Evolutionary conservation across 2,797 vertebrate genomes (phyloP).

Genomic region (Pangasius djambal): DNA sequence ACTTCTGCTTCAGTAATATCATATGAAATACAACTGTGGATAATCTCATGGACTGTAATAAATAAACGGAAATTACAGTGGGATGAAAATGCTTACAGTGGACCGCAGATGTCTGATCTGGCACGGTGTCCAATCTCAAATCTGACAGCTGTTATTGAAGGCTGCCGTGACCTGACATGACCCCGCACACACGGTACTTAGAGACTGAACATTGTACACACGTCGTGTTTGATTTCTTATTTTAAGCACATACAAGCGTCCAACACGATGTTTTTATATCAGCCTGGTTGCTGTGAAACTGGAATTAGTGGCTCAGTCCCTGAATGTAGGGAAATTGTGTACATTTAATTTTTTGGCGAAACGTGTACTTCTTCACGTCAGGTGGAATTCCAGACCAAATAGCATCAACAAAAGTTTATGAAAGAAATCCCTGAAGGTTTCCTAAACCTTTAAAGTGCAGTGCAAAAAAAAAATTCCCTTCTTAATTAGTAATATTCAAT

Average conservation of each 20-base stretch:
- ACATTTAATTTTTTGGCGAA: neutral
- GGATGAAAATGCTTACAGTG: neutral
- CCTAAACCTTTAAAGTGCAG: neutral
- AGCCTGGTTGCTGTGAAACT: conserved; percentile 23
- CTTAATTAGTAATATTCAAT: neutral
- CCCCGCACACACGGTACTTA: neutral
- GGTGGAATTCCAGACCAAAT: neutral
- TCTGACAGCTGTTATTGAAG: neutral
- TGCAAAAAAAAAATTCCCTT: no score
- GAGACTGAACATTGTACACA: neutral
- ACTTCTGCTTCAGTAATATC: neutral
- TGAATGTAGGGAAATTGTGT: neutral
- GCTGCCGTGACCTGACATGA: neutral
- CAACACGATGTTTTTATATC: neutral
- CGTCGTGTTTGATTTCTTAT: neutral
- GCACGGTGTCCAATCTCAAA: neutral
- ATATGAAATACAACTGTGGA: neutral
- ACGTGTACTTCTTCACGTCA: neutral
- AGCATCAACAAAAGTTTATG: neutral
- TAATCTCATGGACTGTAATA: neutral
- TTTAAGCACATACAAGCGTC: neutral
- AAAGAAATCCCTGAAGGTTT: neutral
- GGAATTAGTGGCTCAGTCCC: neutral
- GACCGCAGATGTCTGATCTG: neutral
- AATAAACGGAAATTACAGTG: no score